phyloP scores from a whole-genome alignment of 2,797 vertebrate species.

The Cossypha dichroa region DNA sequence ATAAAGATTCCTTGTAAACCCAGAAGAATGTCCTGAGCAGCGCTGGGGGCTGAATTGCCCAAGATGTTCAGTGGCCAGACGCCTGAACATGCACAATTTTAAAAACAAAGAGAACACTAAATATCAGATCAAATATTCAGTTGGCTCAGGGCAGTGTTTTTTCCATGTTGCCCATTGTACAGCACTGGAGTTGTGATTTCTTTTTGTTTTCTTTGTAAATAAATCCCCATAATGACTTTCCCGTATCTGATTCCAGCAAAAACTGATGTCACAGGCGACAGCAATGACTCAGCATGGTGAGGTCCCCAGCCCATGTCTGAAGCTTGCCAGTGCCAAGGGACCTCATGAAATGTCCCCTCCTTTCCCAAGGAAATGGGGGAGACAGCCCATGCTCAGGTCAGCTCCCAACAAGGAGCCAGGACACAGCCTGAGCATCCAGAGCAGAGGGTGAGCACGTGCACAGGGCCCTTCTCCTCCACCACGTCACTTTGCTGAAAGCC shows the following conservation, averaged over 20 bases:
- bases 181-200: neutral
- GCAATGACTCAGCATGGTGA: neutral
- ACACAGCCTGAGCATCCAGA: neutral
- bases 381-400: neutral
- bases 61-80: neutral
- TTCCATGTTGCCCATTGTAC: neutral
- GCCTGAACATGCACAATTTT: neutral
- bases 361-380: neutral
- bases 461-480: neutral
- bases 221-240: neutral
- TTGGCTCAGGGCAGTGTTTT: neutral
- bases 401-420: neutral
- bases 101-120: neutral
- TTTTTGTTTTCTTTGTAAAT: slow-evolving; percentile 30
- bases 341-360: neutral
- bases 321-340: neutral
- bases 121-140: neutral
- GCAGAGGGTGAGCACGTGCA: fast-evolving
- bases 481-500: neutral
- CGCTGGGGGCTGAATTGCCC: neutral
- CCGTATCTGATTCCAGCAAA: neutral
- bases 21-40: slow-evolving; percentile 32
- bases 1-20: slow-evolving; percentile 42
- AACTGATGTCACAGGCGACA: fast-evolving
- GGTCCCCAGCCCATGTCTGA: neutral